Conservation (phyloP, 2,888 invertebrate genomes). For the Prostheceraeus crozeri region DNA sequence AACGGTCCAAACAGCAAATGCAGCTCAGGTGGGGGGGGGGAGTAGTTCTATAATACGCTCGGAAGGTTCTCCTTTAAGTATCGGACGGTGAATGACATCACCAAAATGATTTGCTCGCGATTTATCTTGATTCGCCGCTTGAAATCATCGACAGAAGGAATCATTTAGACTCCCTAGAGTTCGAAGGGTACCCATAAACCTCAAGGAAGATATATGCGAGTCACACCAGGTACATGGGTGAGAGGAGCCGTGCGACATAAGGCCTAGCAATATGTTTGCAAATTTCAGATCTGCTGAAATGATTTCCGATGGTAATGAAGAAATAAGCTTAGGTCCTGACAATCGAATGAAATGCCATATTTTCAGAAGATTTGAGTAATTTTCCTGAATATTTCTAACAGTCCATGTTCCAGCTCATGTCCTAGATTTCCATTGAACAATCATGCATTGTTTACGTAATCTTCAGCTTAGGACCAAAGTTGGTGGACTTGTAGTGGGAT, state of each 20-base stretch:
- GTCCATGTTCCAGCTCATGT: too few relatives aligned
- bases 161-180: constrained; percentile 30
- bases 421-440: too few relatives aligned
- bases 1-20: constrained; percentile 12
- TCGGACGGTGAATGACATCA: too few relatives aligned
- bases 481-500: too few relatives aligned
- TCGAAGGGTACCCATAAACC: constrained; percentile 13
- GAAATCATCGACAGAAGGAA: constrained; percentile 16
- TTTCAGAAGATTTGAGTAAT: too few relatives aligned
- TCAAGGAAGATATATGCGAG: too few relatives aligned
- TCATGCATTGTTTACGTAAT: too few relatives aligned
- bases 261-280: constrained; percentile 30
- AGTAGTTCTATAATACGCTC: constrained; percentile 11
- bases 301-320: too few relatives aligned
- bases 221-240: constrained; percentile 29
- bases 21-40: constrained; percentile 27
- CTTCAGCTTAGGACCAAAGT: too few relatives aligned
- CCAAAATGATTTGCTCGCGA: constrained; percentile 25
- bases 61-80: constrained; percentile 25
- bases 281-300: constrained; percentile 31
- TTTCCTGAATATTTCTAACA: too few relatives aligned
- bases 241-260: constrained; percentile 25
- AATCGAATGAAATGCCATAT: too few relatives aligned
- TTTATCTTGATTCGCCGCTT: constrained; percentile 27
- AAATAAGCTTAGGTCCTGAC: too few relatives aligned